Evolutionary conservation across 1,140 invertebrate species (phyloP).

Genomic region (Neodiprion fabricii): DNA sequence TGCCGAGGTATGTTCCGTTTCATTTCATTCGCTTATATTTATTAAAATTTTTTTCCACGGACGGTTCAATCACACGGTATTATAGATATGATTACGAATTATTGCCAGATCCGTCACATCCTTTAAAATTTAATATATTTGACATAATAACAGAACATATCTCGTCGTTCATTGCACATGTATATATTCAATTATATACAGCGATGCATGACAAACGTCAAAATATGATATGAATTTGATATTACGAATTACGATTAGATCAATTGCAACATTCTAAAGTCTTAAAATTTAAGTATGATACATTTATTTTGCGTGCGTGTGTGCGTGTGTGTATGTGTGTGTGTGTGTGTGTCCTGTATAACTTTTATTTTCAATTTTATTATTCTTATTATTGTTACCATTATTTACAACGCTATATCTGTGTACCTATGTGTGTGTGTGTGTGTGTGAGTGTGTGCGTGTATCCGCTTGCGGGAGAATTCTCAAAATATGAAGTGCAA

Average conservation of each 20-base stretch:
- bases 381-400: too few relatives aligned
- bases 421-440: not conserved
- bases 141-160: not conserved
- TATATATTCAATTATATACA: constrained; percentile 2
- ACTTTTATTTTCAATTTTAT: too few relatives aligned
- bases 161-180: not conserved
- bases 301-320: not conserved
- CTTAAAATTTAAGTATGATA: not conserved
- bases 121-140: too few relatives aligned
- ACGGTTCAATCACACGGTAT: too few relatives aligned
- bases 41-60: too few relatives aligned
- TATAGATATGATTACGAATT: too few relatives aligned
- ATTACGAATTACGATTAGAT: constrained; percentile 2
- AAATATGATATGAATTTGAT: constrained; percentile 8
- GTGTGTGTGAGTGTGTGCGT: not conserved
- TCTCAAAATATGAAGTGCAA: too few relatives aligned
- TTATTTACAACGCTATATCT: not conserved
- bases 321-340: not conserved
- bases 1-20: too few relatives aligned
- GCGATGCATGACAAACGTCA: not conserved
- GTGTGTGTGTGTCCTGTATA: not conserved
- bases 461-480: too few relatives aligned
- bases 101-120: too few relatives aligned
- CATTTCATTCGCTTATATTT: too few relatives aligned
- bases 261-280: not conserved